Conservation (phyloP, 2,888 invertebrate genomes). For the Criorhina ranunculi region DNA sequence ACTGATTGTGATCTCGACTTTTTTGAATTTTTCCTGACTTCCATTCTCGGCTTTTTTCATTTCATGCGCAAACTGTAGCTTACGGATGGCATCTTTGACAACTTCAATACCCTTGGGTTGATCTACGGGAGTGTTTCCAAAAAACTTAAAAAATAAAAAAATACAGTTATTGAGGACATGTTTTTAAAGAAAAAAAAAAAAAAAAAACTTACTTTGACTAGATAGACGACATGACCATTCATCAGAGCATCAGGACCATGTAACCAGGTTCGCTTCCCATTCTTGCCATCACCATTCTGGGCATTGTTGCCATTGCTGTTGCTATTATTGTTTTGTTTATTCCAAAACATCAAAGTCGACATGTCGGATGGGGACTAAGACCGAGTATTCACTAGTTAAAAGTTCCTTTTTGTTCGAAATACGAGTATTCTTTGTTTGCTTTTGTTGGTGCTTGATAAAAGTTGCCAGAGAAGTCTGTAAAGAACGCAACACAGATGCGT, state of each 20-base stretch:
- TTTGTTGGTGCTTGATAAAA: constrained; percentile 14
- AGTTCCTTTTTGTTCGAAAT: constrained; percentile 27
- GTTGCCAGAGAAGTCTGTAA: constrained; percentile 53
- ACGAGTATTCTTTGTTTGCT: constrained; percentile 26
- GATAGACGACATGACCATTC: constrained; percentile 97
- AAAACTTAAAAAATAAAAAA: constrained; percentile 88
- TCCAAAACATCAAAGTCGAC: constrained; percentile 89
- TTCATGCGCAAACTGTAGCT: constrained; percentile 97
- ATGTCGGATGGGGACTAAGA: constrained; percentile 81
- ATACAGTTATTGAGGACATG: background rate
- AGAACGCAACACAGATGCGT: constrained; percentile 12
- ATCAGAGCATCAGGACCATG: constrained; percentile 97
- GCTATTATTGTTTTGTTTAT: constrained; percentile 85
- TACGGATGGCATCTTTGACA: constrained; percentile 98
- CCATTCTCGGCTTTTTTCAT: constrained; percentile 95
- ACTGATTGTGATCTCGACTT: constrained; percentile 98
- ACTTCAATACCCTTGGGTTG: constrained; percentile 99
- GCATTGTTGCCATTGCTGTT: constrained; percentile 82
- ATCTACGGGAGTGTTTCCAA: constrained; percentile 97
- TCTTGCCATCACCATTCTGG: constrained; percentile 83
- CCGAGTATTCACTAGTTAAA: constrained; percentile 38
- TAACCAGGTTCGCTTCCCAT: constrained; percentile 91
- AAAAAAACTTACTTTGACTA: constrained; percentile 92
- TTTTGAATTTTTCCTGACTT: constrained; percentile 91
- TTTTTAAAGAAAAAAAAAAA: background rate